Evolutionary conservation across 2,113 vertebrate species (phyloP).

Genomic region (Xiphophorus couchianus): DNA sequence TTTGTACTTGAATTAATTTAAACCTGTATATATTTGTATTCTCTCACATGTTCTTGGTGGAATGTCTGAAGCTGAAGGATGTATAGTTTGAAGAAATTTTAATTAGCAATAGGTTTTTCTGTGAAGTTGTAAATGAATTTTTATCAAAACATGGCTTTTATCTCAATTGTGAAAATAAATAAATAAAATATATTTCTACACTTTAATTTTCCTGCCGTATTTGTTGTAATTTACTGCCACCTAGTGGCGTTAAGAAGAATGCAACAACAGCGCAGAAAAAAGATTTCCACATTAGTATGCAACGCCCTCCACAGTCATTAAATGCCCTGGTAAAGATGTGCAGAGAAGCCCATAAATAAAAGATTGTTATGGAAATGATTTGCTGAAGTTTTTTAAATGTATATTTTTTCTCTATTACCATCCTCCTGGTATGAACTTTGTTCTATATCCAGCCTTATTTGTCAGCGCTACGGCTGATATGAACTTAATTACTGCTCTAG

Average conservation of each 20-base stretch:
- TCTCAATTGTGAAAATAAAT: background rate
- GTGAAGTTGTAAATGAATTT: background rate
- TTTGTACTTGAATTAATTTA: slow-evolving; percentile 45
- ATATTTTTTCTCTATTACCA: background rate
- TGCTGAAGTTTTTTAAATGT: too few relatives aligned
- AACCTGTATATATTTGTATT: background rate
- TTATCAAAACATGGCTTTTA: background rate
- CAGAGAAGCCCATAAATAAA: too few relatives aligned
- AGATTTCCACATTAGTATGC: background rate
- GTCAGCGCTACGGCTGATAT: too few relatives aligned
- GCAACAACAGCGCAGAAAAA: background rate
- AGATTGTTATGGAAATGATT: too few relatives aligned
- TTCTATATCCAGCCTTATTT: too few relatives aligned
- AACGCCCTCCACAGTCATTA: background rate
- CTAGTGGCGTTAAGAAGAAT: slow-evolving; percentile 20
- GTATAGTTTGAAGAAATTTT: slow-evolving; percentile 15
- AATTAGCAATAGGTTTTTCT: background rate
- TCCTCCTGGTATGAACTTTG: background rate
- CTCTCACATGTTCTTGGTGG: background rate
- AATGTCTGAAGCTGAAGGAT: slow-evolving; percentile 40
- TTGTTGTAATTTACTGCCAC: background rate
- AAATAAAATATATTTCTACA: background rate
- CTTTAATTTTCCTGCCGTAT: background rate
- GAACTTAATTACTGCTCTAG: too few relatives aligned
- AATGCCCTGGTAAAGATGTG: background rate